A percentile compares a stretch with the other conserved stretches of the same genome.
Conservation (phyloP, 2,113 vertebrate genomes). For the Athene noctua region DNA sequence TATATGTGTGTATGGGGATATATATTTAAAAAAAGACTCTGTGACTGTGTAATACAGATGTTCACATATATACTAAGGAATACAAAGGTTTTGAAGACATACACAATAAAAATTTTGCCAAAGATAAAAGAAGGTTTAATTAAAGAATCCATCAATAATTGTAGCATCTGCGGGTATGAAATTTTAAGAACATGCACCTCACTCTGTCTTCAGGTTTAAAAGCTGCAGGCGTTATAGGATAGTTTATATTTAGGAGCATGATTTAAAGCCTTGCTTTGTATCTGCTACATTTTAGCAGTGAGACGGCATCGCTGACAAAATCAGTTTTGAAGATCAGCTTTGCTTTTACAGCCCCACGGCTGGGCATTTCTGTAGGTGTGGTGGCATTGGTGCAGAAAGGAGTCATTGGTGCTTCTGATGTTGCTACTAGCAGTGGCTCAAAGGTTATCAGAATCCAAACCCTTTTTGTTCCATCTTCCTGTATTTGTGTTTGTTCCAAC, state of each 20-base stretch:
- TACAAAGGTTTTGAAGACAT: background rate
- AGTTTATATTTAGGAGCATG: background rate
- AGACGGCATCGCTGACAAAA: background rate
- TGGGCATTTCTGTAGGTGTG: background rate
- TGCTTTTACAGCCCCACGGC: background rate
- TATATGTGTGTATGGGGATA: background rate
- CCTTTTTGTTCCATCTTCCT: background rate
- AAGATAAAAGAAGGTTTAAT: background rate
- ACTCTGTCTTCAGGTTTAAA: background rate
- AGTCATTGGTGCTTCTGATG: background rate
- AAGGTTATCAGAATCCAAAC: background rate
- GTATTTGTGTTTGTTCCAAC: background rate
- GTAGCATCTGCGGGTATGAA: background rate
- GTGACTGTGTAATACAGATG: background rate
- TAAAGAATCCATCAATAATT: background rate
- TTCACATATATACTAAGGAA: background rate
- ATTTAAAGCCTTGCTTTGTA: background rate
- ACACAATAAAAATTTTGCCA: background rate
- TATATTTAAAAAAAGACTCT: background rate
- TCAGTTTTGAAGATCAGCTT: background rate
- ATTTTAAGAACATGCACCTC: background rate
- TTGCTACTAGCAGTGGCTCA: background rate
- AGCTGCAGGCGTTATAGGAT: background rate
- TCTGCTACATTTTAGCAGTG: background rate
- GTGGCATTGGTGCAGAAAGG: background rate